Evolutionary conservation across 2,113 vertebrate genomes (phyloP).

Genomic region (Microcebus jonahi): DNA sequence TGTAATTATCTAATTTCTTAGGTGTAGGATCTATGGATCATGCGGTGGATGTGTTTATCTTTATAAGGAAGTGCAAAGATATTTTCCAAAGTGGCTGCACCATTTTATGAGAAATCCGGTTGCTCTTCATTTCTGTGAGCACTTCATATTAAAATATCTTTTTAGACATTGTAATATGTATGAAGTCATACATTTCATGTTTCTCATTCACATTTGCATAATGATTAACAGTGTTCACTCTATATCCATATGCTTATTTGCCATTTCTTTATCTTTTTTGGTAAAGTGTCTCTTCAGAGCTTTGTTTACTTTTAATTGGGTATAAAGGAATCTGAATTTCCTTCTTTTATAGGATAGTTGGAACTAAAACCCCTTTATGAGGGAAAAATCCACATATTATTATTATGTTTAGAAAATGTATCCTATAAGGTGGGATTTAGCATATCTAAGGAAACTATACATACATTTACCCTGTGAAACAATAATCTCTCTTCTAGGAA

Average conservation of each 20-base stretch:
- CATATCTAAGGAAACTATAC: not conserved
- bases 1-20: not conserved
- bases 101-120: not conserved
- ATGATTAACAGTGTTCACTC: not conserved
- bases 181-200: not conserved
- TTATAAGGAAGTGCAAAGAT: not conserved
- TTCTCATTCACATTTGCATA: not conserved
- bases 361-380: not conserved
- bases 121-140: not conserved
- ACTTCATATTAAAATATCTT: not conserved
- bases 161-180: not conserved
- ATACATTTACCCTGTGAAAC: not conserved
- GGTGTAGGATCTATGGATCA: not conserved
- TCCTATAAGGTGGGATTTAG: not conserved
- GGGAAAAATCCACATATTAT: not conserved
- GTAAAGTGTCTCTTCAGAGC: not conserved
- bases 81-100: not conserved
- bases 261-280: not conserved
- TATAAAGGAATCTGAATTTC: not conserved
- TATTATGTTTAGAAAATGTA: not conserved
- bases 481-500: not conserved
- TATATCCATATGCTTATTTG: not conserved
- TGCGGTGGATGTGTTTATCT: not conserved
- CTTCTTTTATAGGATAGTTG: not conserved
- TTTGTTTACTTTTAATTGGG: not conserved